phyloP scores from a whole-genome alignment of 2,113 vertebrate genomes.

The Zapornia atra region DNA sequence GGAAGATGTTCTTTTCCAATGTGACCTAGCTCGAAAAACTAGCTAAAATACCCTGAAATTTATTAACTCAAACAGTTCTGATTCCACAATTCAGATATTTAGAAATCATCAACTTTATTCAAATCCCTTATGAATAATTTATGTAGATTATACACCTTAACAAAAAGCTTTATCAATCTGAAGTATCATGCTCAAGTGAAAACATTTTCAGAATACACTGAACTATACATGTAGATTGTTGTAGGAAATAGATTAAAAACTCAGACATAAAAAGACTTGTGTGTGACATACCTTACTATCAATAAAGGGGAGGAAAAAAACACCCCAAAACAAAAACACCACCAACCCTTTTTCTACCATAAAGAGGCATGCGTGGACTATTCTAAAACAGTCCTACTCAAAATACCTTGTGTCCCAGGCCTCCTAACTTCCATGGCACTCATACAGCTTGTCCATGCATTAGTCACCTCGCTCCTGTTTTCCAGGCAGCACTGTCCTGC shows the following conservation, averaged over 20 bases:
- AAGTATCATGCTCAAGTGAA: not conserved
- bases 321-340: too few species aligned
- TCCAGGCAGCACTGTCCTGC: not conserved
- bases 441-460: not conserved
- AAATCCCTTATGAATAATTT: not conserved
- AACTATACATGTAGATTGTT: not conserved
- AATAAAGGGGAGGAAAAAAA: fast-evolving
- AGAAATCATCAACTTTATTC: not conserved
- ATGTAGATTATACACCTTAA: not conserved
- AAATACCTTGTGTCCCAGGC: not conserved
- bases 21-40: not conserved
- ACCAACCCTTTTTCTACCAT: not conserved
- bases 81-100: not conserved
- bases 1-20: not conserved
- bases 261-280: not conserved
- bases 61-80: not conserved
- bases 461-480: not conserved
- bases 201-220: not conserved
- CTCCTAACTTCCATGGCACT: not conserved
- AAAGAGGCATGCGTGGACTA: not conserved
- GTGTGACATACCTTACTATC: not conserved
- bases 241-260: not conserved
- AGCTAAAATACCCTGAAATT: not conserved
- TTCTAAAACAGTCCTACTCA: not conserved
- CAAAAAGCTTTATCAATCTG: too few species aligned